A percentile compares a stretch with the other conserved stretches of the same genome.
These are phyloP conservation scores for Dolichoris vasculosae DNA, from an alignment of 1,140 invertebrate species.

Conservation along the genomic window DNA sequence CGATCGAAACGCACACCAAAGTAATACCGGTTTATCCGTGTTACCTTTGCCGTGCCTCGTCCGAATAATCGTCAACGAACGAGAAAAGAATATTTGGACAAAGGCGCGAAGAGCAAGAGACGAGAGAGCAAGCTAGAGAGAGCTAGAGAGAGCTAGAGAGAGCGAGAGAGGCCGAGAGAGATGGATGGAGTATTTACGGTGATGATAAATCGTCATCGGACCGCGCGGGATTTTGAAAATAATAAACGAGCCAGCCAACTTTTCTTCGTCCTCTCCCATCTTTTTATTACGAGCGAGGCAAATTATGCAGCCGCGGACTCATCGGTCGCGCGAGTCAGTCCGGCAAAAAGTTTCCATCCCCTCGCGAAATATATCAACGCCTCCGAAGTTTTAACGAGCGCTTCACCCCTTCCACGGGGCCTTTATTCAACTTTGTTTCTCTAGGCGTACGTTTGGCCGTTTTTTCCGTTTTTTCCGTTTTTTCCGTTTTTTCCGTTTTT, in stretches of 20 bases:
- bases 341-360: slow-evolving; percentile 19
- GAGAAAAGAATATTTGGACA: not conserved
- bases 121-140: not conserved
- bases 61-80: not conserved
- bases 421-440: not conserved
- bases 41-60: not conserved
- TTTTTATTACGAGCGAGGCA: not conserved
- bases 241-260: not conserved
- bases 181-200: not conserved
- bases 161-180: too few relatives aligned
- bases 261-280: not conserved
- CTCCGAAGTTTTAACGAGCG: slow-evolving; percentile 42
- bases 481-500: not conserved
- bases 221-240: not conserved
- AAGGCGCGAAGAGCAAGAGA: not conserved
- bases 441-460: not conserved
- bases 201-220: not conserved
- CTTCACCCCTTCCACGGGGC: not conserved
- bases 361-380: slow-evolving; percentile 29
- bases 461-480: not conserved
- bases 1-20: not conserved
- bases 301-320: not conserved
- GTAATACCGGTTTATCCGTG: too few relatives aligned
- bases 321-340: not conserved
- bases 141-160: too few relatives aligned